A percentile compares a stretch with the other conserved stretches of the same genome.
Conservation (phyloP, 2,797 vertebrate genomes). For the Zalophus californianus region DNA sequence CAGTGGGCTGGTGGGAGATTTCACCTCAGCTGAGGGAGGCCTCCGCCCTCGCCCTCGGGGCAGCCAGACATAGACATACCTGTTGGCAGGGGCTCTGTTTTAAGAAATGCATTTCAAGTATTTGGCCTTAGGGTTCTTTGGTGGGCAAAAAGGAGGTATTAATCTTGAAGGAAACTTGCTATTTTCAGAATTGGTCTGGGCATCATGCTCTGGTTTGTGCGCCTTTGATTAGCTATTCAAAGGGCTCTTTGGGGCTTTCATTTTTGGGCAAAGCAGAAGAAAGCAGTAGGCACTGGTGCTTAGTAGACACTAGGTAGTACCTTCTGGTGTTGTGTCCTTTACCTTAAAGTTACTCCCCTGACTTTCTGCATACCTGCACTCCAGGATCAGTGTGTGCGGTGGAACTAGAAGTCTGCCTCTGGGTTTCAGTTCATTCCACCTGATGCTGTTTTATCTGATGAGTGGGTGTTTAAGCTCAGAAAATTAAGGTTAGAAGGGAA, state of each 20-base stretch:
- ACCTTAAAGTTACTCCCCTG: neutral
- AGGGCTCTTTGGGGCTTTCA: neutral
- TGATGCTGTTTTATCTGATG: neutral
- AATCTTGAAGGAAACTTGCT: neutral
- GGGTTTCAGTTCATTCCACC: neutral
- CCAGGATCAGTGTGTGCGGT: neutral
- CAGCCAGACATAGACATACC: neutral
- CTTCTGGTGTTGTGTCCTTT: neutral
- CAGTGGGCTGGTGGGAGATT: neutral
- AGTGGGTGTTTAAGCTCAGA: slow-evolving; percentile 16
- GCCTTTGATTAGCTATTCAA: neutral
- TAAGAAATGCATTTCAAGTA: neutral
- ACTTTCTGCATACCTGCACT: neutral
- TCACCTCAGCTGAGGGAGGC: neutral
- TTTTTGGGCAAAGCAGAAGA: slow-evolving; percentile 31
- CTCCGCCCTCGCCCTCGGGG: neutral
- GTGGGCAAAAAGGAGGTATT: neutral
- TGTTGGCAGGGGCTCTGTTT: neutral
- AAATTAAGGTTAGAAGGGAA: slow-evolving; percentile 39
- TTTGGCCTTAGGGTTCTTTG: neutral
- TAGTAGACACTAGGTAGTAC: neutral
- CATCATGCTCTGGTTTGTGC: neutral
- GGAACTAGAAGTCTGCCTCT: neutral
- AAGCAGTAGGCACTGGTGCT: neutral
- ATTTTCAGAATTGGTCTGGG: neutral